A percentile compares a stretch with the other conserved stretches of the same genome.
These are phyloP conservation scores for Nomada ruficornis DNA, from an alignment of 2,888 invertebrate genomes.

Conservation along the genomic window DNA sequence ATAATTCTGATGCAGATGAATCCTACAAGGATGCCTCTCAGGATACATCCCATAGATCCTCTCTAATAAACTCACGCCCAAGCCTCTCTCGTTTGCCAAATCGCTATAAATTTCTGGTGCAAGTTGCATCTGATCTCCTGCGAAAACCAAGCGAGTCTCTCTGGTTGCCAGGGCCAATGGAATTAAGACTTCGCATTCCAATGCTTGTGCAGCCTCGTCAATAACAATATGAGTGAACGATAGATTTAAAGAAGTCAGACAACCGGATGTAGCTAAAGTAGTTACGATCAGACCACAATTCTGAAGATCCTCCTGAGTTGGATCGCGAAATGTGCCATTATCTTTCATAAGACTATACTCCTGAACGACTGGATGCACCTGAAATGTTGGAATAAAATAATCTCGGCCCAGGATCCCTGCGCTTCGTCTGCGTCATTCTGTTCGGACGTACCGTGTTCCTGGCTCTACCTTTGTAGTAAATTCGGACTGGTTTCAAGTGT, in stretches of 20 bases:
- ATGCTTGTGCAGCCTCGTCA: constrained; percentile 94
- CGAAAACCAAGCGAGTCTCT: constrained; percentile 90
- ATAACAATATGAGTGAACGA: constrained; percentile 92
- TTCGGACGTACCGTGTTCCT: constrained; percentile 89
- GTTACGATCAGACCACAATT: constrained; percentile 90
- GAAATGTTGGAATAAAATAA: constrained; percentile 36
- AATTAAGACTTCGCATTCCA: constrained; percentile 94
- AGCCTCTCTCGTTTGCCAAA: constrained; percentile 89
- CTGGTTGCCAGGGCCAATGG: constrained; percentile 90
- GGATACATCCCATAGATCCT: constrained; percentile 92
- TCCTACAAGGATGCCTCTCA: constrained; percentile 90
- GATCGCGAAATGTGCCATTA: constrained; percentile 88
- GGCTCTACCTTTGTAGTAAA: constrained; percentile 92
- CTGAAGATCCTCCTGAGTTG: constrained; percentile 89
- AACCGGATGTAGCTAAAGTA: constrained; percentile 92
- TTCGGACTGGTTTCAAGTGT: constrained; percentile 87
- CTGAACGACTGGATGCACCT: constrained; percentile 79
- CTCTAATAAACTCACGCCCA: constrained; percentile 91
- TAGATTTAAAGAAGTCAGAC: constrained; percentile 88
- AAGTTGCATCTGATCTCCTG: constrained; percentile 94
- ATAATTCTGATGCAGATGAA: constrained; percentile 92
- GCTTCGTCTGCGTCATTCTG: neutral
- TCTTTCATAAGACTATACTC: constrained; percentile 90
- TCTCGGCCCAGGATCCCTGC: neutral
- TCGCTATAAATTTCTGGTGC: constrained; percentile 93